Conservation (phyloP, 2,888 invertebrate genomes). For the Amblyjoppa fuscipennis region DNA sequence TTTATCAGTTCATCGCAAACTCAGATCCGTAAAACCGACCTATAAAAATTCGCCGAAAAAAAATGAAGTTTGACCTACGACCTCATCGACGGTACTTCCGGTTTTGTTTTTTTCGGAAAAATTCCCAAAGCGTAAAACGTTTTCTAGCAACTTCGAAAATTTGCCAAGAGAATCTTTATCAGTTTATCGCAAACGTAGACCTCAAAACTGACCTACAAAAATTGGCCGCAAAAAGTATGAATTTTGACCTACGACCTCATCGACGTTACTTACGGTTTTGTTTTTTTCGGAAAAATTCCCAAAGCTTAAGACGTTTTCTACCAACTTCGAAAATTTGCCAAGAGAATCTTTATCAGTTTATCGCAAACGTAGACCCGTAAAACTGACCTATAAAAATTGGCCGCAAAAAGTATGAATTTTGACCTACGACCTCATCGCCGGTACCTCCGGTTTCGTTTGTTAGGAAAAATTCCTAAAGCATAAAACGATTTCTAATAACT, state of each 20-base stretch:
- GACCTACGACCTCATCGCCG: not conserved
- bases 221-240: not conserved
- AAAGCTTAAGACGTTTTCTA: too few relatives aligned
- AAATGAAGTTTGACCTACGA: too few relatives aligned
- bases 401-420: too few relatives aligned
- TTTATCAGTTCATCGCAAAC: not conserved
- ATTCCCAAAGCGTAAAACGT: too few relatives aligned
- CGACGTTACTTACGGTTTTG: not conserved
- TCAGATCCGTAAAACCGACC: not conserved
- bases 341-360: slow-evolving; percentile 76
- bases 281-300: not conserved
- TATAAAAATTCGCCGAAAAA: not conserved
- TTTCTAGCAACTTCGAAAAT: slow-evolving; percentile 77
- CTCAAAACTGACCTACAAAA: not conserved
- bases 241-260: not conserved
- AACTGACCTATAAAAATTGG: not conserved
- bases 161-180: slow-evolving; percentile 85
- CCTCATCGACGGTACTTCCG: not conserved
- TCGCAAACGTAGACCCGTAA: not conserved
- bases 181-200: not conserved
- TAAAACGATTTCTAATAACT: too few relatives aligned
- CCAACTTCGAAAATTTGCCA: slow-evolving; percentile 86
- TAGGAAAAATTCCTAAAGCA: too few relatives aligned
- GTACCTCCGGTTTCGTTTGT: not conserved
- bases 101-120: too few relatives aligned